These are phyloP conservation scores for Noctua janthe DNA, from an alignment of 2,888 invertebrate species.

Conservation along the genomic window DNA sequence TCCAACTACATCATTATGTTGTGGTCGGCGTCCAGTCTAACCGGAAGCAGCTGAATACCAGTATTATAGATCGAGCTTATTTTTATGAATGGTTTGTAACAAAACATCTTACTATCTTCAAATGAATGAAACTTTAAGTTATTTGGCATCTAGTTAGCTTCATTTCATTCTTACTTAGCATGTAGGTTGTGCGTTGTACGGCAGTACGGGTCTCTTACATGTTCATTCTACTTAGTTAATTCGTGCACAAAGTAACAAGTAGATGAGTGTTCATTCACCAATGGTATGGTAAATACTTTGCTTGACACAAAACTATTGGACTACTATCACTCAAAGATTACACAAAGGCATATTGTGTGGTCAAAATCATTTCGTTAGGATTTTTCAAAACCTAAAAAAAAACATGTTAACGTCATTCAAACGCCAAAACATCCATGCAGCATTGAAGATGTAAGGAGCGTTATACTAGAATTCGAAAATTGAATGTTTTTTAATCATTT, in stretches of 20 bases:
- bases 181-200: not conserved
- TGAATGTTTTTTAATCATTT: not conserved
- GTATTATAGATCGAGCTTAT: not conserved
- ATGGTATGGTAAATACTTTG: not conserved
- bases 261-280: constrained; percentile 25
- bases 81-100: not conserved
- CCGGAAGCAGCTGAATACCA: not conserved
- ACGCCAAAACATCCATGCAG: not conserved
- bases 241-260: constrained; percentile 27
- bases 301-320: not conserved
- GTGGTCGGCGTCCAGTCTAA: not conserved
- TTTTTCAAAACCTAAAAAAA: not conserved
- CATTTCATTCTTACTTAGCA: not conserved
- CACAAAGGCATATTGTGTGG: not conserved
- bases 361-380: not conserved
- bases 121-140: constrained; percentile 28
- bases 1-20: not conserved
- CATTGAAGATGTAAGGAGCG: not conserved
- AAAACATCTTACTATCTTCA: not conserved
- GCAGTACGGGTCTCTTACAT: constrained; percentile 2
- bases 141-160: constrained; percentile 33
- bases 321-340: not conserved
- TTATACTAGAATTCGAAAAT: not conserved
- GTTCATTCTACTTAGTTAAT: constrained; percentile 34
- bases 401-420: not conserved